Evolutionary conservation across 2,113 vertebrate genomes (phyloP).

Genomic region (Enhydra lutris): DNA sequence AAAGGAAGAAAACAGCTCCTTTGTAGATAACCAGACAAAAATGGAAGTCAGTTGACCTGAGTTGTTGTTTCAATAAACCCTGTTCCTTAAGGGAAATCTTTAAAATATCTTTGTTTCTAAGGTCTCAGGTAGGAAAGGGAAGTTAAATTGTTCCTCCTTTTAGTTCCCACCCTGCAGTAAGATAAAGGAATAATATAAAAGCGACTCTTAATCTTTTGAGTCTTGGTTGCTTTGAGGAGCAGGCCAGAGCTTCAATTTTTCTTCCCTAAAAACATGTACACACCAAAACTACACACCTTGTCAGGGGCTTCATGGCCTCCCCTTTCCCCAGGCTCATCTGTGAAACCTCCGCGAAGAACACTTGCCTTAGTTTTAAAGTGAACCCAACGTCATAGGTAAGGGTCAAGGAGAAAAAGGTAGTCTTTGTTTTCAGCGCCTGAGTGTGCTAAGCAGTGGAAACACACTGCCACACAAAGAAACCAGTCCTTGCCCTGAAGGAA

Average conservation of each 20-base stretch:
- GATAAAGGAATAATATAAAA: background rate
- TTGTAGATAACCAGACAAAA: background rate
- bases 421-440: background rate
- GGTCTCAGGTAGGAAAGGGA: background rate
- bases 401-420: background rate
- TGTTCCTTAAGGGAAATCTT: constrained; percentile 21
- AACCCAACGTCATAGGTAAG: background rate
- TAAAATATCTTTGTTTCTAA: background rate
- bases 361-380: background rate
- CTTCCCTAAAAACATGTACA: background rate
- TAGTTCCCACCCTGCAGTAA: background rate
- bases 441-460: background rate
- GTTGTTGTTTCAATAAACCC: background rate
- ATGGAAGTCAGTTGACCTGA: background rate
- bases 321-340: background rate
- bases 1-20: background rate
- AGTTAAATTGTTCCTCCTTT: background rate
- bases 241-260: background rate
- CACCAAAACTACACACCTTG: background rate
- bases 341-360: background rate
- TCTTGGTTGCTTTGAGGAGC: background rate
- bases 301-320: background rate
- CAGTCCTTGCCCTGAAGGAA: background rate
- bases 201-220: background rate
- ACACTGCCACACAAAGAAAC: background rate